Base-by-base conservation (phyloP, 2,113 vertebrate genomes). In the Hystrix cristata region DNA sequence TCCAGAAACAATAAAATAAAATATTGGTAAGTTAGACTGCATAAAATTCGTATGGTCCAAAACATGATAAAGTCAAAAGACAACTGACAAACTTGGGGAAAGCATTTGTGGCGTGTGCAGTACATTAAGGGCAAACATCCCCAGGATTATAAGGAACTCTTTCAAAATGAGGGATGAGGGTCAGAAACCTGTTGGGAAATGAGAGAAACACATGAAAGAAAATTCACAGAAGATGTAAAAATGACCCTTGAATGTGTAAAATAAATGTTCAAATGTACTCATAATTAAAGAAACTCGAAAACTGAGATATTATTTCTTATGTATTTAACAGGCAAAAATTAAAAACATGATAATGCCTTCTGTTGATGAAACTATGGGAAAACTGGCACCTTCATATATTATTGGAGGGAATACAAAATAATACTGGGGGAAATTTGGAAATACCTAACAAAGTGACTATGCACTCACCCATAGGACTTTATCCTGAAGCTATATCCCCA, bases 151-250 rank as follows among this genome's bases (percentile, higher is more conserved):
- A 87, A 85, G 92, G 65, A 84, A 14, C 57, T 87, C 59, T 64
- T 83, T 83, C 51, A 65, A 60, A 87, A n/a, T 71, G 76, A 65
- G 29, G 31, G 43, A 29, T 12, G 60, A n/a, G 23, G 81, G 65
- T 34, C 29, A 87, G 72, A 53, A 85, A 86, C 38, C 21, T 78
- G 21, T n/a, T 27, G 59, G 78, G 74, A 84, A 71, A 86, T 51
- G 31, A 72, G 29, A 31, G 79, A 85, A 69, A 59, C 10, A 43
- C 5, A n/a, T 38, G 57, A 87, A 86, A 62, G 9, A 89, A 48
- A 71, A 86, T 53, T 96, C 55, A 90, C 27, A 29, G 87, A 94
- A 67, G 27, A 60, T n/a, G 46, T n/a, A 59, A 94, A 93, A 91
- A 71, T 92, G 23, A 11, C 19, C 14, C 74, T 62, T 43, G 38